phyloP scores from a whole-genome alignment of 2,113 vertebrate species.

The Struthidea cinerea region DNA sequence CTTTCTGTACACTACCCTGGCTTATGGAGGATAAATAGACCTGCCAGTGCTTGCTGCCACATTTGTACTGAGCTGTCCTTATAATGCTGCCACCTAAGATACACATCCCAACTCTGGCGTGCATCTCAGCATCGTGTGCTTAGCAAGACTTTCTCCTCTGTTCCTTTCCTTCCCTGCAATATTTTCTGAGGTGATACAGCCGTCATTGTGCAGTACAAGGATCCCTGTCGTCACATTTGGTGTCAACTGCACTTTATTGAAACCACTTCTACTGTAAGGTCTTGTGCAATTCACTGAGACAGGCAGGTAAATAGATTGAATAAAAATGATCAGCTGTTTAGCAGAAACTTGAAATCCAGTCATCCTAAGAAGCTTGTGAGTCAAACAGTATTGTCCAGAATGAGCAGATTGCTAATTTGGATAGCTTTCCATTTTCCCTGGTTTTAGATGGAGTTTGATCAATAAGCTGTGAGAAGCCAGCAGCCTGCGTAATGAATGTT shows the following conservation, averaged over 20 bases:
- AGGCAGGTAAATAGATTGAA: background rate
- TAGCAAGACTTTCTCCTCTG: background rate
- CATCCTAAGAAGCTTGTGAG: slow-evolving; percentile 12
- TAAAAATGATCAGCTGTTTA: slow-evolving; percentile 51
- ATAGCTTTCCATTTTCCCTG: slow-evolving; percentile 47
- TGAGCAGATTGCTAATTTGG: slow-evolving; percentile 59
- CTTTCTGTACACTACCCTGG: background rate
- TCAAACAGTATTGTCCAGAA: slow-evolving; percentile 51
- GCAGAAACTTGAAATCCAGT: slow-evolving; percentile 46
- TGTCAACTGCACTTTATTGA: background rate
- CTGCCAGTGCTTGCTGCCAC: background rate
- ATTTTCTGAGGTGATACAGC: background rate
- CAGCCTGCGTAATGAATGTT: slow-evolving; percentile 35
- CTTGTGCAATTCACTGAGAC: background rate
- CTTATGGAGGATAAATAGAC: background rate
- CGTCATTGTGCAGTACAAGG: fast-evolving
- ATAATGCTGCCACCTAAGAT: background rate
- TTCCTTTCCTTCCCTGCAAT: background rate
- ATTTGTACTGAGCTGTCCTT: background rate
- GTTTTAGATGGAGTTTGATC: slow-evolving; percentile 19
- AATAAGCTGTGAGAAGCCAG: slow-evolving; percentile 30
- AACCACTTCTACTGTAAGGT: background rate
- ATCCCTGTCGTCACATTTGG: background rate
- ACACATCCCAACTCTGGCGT: background rate
- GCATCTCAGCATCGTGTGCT: background rate